Base-by-base conservation (phyloP, 2,113 vertebrate species). In the Corvus hawaiiensis region DNA sequence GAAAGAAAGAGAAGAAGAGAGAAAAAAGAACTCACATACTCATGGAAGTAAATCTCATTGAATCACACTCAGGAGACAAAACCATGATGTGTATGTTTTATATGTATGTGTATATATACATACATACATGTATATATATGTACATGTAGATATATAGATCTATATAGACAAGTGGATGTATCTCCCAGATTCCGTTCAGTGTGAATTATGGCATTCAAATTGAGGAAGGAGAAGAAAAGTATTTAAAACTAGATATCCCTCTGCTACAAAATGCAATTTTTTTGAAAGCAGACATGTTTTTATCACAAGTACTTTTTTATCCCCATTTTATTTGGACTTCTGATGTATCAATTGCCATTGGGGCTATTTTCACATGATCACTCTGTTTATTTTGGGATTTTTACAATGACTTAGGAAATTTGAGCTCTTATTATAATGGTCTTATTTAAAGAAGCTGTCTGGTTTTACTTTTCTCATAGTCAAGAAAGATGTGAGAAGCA, bases 41-140 rank as follows among this genome's bases (percentile, higher is more conserved):
- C 22, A 61, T 30, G 46, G 35, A 87, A 86, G 26, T 46, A 90
- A 93, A 81, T 71, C 64, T 48, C 1, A 3, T 2, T 84, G 56
- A 89, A 78, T 63, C 1, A 5, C 35, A 52, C 24, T 59, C 3
- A 2, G 28, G 39, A 94, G 61, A 84, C 17, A 86, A 91, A 94
- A 88, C 41, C 43, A 26, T 55, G 46, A 43, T 15, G 6, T 41
- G 22, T 59, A 43, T 13, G 15, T 39, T 62, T 5, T 35, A 9
- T 46, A 35, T 9, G 32, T 48, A 26, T 37, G 1, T 23, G 1
- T 48, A 1, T 28, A 4, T 8, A 3, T 55, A 10, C 18, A 4
- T 19, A 6, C 46, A 44, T n/a, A 5, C 13, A 13, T 21, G 3
- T 26, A 44, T 10, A 15, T 21, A 32, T n/a, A 3, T 22, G 23